phyloP scores from a whole-genome alignment of 2,797 vertebrate genomes.

The Ctenopoma kingsleyae region DNA sequence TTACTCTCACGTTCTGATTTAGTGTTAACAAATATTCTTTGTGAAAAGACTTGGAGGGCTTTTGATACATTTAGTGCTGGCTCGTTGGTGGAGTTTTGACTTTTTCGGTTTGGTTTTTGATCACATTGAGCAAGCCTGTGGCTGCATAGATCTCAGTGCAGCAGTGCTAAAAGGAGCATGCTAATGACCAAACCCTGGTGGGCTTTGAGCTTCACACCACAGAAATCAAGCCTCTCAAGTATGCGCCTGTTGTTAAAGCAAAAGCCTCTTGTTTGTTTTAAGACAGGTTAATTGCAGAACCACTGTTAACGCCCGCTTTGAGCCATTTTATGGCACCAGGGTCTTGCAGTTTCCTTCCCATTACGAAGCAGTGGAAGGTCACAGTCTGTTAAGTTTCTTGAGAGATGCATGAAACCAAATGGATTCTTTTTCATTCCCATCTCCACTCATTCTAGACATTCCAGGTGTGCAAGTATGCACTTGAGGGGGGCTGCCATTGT shows the following conservation, averaged over 20 bases:
- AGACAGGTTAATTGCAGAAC: conserved; percentile 81
- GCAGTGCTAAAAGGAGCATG: conserved; percentile 67
- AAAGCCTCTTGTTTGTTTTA: conserved; percentile 80
- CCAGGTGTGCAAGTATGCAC: conserved; percentile 74
- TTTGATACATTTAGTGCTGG: conserved; percentile 35
- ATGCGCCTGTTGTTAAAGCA: conserved; percentile 70
- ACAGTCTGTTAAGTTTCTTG: conserved; percentile 80
- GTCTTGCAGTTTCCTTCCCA: conserved; percentile 69
- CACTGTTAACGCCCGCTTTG: conserved; percentile 69
- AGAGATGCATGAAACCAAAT: conserved; percentile 75
- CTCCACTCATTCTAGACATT: conserved; percentile 69
- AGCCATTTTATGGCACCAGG: conserved; percentile 69
- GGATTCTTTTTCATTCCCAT: conserved; percentile 51
- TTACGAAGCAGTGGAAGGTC: conserved; percentile 73
- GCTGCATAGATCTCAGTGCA: conserved; percentile 54
- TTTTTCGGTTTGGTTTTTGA: conserved; percentile 50
- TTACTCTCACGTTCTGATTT: conserved; percentile 47
- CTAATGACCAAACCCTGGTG: conserved; percentile 74
- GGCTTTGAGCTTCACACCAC: conserved; percentile 63
- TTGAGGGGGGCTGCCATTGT: conserved; percentile 64
- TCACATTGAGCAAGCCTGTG: conserved; percentile 46
- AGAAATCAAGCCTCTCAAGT: conserved; percentile 71
- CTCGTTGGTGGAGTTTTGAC: conserved; percentile 42
- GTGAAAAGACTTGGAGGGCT: conserved; percentile 29
- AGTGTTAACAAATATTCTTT: conserved; percentile 54